Evolutionary conservation across 2,888 invertebrate genomes (phyloP), one percentile per base, ranked within the genome.

Genomic region (Drosophila putrida): DNA sequence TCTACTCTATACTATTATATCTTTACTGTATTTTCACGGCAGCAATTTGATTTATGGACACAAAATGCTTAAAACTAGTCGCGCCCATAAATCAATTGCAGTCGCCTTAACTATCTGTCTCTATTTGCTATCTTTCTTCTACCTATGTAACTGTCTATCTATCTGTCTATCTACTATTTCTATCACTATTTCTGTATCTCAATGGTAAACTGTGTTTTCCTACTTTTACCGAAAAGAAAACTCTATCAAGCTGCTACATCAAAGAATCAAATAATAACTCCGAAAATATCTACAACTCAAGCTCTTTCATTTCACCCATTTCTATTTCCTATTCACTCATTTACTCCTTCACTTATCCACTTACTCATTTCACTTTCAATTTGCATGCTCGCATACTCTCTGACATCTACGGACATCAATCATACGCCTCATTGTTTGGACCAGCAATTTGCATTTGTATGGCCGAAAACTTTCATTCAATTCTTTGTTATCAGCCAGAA

Each of bases 21-120:
- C 58, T 49, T 31, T 53, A 57, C 65, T 82, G 44, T 66, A 58
- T 53, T 80, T 77, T 66, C 63, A 71, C 55, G 75, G 66, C 82
- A 68, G 71, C 59, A 6, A 60, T 75, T 84, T 82, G 80, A 84
- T 84, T 82, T 53, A 78, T 87, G 83, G 70, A 55, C 78, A 78
- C 75, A 80, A 88, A 90, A 84, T 80, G 82, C 90, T 91, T 90
- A 80, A 82, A 90, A 91, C 91, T 91, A 91, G 91, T 91, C 91
- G 80, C 81, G 82, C 80, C 76, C 75, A 82, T 87, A 68, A 75
- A 81, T 87, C 90, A 80, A 82, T 79, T 57, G 44, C 72, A 65
- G 65, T 41, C 63, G 67, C 62, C 64, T 62, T 31, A 55, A 68
- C 64, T 66, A 72, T 66, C 78, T 76, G 47, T 71, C 61, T 69